Conservation (phyloP, 2,113 vertebrate species). For the Hippopotamus amphibius region DNA sequence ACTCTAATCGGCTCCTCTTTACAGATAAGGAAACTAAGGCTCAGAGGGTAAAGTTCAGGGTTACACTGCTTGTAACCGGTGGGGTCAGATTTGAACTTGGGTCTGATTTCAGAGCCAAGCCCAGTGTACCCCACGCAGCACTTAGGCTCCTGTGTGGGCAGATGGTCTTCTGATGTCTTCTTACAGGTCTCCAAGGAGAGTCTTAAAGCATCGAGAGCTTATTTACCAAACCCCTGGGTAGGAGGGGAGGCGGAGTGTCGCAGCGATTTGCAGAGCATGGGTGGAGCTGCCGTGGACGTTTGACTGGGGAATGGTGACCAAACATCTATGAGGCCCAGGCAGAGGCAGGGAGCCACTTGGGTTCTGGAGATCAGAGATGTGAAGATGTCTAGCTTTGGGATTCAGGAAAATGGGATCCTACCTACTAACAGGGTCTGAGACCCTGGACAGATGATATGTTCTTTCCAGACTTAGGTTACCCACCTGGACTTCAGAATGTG, state of each 20-base stretch:
- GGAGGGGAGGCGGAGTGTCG: not conserved
- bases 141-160: not conserved
- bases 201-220: not conserved
- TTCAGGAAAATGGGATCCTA: not conserved
- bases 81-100: not conserved
- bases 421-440: not conserved
- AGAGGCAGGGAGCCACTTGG: not conserved
- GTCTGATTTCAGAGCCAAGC: not conserved
- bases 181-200: not conserved
- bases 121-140: rapidly evolving
- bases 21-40: not conserved
- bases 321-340: not conserved
- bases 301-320: not conserved
- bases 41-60: not conserved
- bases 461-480: not conserved
- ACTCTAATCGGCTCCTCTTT: not conserved
- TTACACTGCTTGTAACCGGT: not conserved
- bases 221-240: not conserved
- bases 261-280: not conserved
- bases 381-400: not conserved
- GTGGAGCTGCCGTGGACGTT: not conserved
- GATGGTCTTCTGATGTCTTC: not conserved
- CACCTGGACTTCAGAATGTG: not conserved
- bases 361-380: not conserved
- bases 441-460: not conserved